These are phyloP conservation scores for Scleropages formosus DNA, from an alignment of 2,797 vertebrate genomes.

Conservation along the genomic window DNA sequence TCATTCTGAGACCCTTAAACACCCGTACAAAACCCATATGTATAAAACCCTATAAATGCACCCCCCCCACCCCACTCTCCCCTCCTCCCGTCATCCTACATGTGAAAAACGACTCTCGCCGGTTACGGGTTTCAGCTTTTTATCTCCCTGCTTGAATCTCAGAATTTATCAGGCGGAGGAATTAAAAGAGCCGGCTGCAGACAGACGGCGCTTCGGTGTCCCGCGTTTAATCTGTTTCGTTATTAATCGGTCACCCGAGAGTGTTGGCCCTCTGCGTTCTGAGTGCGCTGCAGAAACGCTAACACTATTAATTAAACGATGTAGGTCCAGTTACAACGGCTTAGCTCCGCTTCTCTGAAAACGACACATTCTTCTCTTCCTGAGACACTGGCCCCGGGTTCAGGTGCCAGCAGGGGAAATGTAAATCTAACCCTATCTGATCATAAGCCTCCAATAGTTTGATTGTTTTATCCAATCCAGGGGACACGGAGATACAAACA, in stretches of 20 bases:
- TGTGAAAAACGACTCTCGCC: not conserved
- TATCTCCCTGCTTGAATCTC: constrained; percentile 23
- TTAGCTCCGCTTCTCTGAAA: constrained; percentile 44
- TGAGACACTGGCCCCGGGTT: constrained; percentile 21
- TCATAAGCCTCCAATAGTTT: constrained; percentile 20
- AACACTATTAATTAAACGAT: constrained; percentile 40
- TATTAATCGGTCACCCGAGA: constrained; percentile 51
- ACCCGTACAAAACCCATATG: no score
- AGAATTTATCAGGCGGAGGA: constrained; percentile 45
- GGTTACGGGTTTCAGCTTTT: constrained; percentile 1
- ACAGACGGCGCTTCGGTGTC: constrained; percentile 44
- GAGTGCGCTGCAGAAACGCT: constrained; percentile 39
- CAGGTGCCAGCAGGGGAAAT: constrained; percentile 24
- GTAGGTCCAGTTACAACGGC: constrained; percentile 37
- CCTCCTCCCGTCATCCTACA: not conserved
- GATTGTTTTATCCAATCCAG: constrained; percentile 21
- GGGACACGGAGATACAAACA: constrained; percentile 4
- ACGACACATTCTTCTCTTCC: constrained; percentile 24
- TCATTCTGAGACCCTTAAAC: not conserved
- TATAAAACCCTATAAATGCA: no score
- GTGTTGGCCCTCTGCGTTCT: constrained; percentile 18
- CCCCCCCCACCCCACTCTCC: no score
- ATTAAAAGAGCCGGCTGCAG: constrained; percentile 45
- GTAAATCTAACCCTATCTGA: constrained; percentile 24
- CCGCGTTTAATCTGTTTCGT: constrained; percentile 48